Evolutionary conservation across 2,113 vertebrate genomes (phyloP).

Genomic region (Trachemys scripta): DNA sequence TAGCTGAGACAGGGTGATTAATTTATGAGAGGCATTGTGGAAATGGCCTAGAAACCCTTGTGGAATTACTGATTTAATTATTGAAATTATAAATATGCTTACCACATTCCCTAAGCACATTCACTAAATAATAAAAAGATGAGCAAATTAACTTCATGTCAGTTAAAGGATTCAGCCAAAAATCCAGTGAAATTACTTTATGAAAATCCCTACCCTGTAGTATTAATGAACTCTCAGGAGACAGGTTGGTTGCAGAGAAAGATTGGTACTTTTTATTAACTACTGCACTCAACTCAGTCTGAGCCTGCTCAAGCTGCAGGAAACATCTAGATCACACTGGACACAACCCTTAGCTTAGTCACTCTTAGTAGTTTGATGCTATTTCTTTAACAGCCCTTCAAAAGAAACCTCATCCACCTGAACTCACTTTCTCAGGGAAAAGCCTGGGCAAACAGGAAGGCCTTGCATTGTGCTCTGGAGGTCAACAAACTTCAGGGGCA

Average conservation of each 20-base stretch:
- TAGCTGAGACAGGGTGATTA: background rate
- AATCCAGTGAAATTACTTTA: conserved; percentile 3
- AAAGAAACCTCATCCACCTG: background rate
- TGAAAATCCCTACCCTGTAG: conserved; percentile 7
- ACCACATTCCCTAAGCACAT: background rate
- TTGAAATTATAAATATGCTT: background rate
- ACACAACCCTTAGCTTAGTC: background rate
- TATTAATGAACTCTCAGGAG: conserved; percentile 5
- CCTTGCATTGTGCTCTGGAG: background rate
- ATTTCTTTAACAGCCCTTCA: background rate
- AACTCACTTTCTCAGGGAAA: background rate
- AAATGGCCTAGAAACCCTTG: conserved; percentile 18
- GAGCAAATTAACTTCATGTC: conserved; percentile 1
- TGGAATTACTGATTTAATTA: conserved; percentile 3
- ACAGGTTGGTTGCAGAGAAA: background rate
- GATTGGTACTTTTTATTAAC: background rate
- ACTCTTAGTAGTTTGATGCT: background rate
- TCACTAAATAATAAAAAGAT: background rate
- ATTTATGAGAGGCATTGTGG: conserved; percentile 5
- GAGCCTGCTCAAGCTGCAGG: background rate
- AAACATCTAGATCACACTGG: background rate
- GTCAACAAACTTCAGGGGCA: background rate
- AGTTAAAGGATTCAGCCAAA: conserved; percentile 27
- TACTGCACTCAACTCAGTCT: background rate
- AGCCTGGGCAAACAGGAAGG: background rate